Percentiles rank a stretch among this genome's conserved stretches.
Conservation (phyloP, 2,113 vertebrate genomes). For the Tenebrosternarchus preto region DNA sequence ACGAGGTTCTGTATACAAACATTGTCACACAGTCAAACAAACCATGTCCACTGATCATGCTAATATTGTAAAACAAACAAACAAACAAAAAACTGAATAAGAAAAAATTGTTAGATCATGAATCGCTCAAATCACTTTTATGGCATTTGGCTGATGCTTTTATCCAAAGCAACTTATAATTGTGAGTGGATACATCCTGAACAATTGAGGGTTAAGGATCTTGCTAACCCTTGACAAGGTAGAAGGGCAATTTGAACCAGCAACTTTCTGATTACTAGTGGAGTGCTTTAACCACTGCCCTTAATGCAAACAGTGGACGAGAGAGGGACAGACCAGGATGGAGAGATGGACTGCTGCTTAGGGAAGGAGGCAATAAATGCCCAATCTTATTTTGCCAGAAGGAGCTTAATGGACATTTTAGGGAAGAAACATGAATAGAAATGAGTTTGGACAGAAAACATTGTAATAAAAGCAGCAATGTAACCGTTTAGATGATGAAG, state of each 20-base stretch:
- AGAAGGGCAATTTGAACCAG: no score
- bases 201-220: no score
- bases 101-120: background rate
- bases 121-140: no score
- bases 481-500: background rate
- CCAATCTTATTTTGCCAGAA: background rate
- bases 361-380: background rate
- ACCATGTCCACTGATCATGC: no score
- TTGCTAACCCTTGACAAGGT: no score
- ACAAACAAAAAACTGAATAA: background rate
- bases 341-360: background rate
- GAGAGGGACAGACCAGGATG: background rate
- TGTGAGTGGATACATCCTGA: no score
- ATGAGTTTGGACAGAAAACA: background rate
- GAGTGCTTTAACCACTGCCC: no score
- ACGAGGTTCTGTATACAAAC: no score
- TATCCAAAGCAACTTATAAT: no score
- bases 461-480: background rate
- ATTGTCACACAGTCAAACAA: no score
- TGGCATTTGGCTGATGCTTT: no score
- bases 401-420: background rate
- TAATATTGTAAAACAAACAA: background rate
- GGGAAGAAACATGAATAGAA: background rate
- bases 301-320: background rate
- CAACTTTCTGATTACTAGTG: no score